phyloP scores from a whole-genome alignment of 2,888 invertebrate species.

The Galerucella pusilla region DNA sequence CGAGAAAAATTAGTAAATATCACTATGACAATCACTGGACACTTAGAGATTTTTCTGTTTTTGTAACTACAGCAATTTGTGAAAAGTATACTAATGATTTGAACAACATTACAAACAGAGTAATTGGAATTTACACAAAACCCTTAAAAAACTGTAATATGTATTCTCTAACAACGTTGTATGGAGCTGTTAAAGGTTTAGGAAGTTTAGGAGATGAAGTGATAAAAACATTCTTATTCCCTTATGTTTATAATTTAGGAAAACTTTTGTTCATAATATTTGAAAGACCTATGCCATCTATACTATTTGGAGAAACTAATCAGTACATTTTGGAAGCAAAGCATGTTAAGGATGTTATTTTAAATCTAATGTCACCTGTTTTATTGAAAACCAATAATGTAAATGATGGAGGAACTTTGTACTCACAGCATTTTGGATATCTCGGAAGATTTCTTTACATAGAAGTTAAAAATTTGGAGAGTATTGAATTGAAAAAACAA shows the following conservation, averaged over 20 bases:
- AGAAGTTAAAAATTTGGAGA: constrained; percentile 56
- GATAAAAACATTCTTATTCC: constrained; percentile 50
- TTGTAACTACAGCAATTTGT: constrained; percentile 52
- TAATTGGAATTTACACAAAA: constrained; percentile 52
- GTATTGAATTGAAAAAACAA: constrained; percentile 45
- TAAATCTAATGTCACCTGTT: constrained; percentile 51
- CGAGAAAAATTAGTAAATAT: constrained; percentile 55
- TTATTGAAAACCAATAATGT: constrained; percentile 49
- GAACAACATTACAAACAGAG: constrained; percentile 54
- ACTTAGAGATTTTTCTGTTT: constrained; percentile 56
- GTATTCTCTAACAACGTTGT: constrained; percentile 53
- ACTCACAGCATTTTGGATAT: constrained; percentile 55
- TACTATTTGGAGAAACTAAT: constrained; percentile 48
- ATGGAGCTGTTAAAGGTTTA: constrained; percentile 57
- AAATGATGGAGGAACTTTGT: constrained; percentile 51
- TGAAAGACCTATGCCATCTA: constrained; percentile 45
- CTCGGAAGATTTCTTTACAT: constrained; percentile 53
- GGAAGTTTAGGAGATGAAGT: constrained; percentile 54
- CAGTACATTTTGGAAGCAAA: constrained; percentile 52
- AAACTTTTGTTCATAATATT: constrained; percentile 49
- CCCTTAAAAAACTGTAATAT: constrained; percentile 48
- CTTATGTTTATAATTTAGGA: constrained; percentile 50
- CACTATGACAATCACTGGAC: constrained; percentile 58
- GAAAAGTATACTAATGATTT: constrained; percentile 49
- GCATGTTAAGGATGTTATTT: constrained; percentile 52